phyloP scores from a whole-genome alignment of 2,113 vertebrate genomes.

The Chaetodon trifascialis region DNA sequence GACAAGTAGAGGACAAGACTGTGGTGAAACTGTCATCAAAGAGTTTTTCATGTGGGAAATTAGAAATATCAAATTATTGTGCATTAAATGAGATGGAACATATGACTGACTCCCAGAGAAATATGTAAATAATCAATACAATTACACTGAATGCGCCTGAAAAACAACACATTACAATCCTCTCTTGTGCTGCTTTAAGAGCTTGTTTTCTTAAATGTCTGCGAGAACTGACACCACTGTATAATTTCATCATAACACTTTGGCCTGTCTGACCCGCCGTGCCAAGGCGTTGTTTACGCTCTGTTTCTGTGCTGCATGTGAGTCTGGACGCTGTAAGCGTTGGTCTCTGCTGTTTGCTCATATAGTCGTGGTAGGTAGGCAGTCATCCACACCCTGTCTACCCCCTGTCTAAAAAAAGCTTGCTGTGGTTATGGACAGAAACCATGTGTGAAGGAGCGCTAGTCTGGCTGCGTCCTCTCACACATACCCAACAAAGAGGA shows the following conservation, averaged over 20 bases:
- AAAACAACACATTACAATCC: not conserved
- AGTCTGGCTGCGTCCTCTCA: constrained; percentile 27
- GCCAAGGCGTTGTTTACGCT: constrained; percentile 51
- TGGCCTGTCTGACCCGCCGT: constrained; percentile 8
- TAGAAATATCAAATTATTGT: not conserved
- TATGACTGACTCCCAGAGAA: not conserved
- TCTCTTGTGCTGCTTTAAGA: not conserved
- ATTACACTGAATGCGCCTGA: not conserved
- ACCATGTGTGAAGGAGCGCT: constrained; percentile 44
- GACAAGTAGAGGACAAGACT: not conserved
- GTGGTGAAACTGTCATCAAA: not conserved
- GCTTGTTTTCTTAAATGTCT: constrained; percentile 26
- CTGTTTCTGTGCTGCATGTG: constrained; percentile 24
- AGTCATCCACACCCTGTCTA: constrained; percentile 81
- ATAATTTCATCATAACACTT: constrained; percentile 33
- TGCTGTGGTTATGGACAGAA: constrained; percentile 69
- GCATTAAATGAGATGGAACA: not conserved
- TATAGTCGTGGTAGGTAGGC: constrained; percentile 55
- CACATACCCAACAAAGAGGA: constrained; percentile 7
- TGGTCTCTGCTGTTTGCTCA: constrained; percentile 62
- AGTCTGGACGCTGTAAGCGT: constrained; percentile 36
- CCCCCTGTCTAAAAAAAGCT: constrained; percentile 72
- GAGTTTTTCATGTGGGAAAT: not conserved
- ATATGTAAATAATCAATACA: not conserved
- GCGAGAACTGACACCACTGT: constrained; percentile 34